Evolutionary conservation across 1,140 invertebrate species (phyloP).

Genomic region (Eumaeus atala): DNA sequence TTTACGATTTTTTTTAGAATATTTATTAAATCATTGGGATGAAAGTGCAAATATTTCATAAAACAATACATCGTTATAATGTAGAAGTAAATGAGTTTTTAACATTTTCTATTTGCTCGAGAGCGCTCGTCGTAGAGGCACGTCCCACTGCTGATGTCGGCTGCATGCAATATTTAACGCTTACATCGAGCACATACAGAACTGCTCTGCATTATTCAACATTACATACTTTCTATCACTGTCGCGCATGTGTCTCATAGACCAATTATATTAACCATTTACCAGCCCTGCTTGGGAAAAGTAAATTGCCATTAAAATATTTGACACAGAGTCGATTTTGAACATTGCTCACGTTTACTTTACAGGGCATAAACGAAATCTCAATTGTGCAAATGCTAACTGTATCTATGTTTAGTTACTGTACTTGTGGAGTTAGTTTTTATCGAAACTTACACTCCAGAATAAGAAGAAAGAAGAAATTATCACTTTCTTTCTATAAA

Average conservation of each 20-base stretch:
- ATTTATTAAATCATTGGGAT: conserved; percentile 9
- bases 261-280: background rate
- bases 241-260: conserved; percentile 19
- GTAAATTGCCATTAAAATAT: no score
- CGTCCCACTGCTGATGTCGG: conserved; percentile 67
- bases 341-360: no score
- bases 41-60: background rate
- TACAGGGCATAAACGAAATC: no score
- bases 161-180: conserved; percentile 74
- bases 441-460: no score
- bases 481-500: no score
- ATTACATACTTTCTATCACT: conserved; percentile 34
- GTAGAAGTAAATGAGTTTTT: conserved; percentile 37
- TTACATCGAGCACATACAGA: conserved; percentile 52
- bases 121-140: conserved; percentile 61
- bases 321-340: no score
- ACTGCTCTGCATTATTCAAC: conserved; percentile 49
- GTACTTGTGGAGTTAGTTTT: no score
- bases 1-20: background rate
- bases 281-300: no score
- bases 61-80: conserved; percentile 1
- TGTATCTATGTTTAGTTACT: no score
- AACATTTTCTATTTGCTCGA: conserved; percentile 58
- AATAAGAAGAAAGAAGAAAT: no score
- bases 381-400: no score